Conservation (phyloP, 2,888 invertebrate genomes). For the Criorhina ranunculi region DNA sequence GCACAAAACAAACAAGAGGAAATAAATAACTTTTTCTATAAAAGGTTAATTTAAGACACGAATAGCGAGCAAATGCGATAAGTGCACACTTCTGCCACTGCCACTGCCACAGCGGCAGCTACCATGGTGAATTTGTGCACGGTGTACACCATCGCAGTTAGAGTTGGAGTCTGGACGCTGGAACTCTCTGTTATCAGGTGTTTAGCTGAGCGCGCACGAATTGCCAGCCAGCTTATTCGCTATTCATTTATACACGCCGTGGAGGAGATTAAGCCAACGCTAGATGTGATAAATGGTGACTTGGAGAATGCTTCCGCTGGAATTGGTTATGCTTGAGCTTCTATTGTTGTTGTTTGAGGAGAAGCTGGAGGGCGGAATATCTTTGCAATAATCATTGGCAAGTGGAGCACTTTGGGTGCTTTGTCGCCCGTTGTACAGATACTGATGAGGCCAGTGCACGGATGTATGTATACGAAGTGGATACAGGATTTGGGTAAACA, state of each 20-base stretch:
- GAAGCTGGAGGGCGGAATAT: conserved; percentile 69
- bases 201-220: conserved; percentile 76
- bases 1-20: conserved; percentile 27
- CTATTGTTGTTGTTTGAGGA: conserved; percentile 61
- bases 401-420: conserved; percentile 74
- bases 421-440: conserved; percentile 62
- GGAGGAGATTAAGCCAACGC: conserved; percentile 74
- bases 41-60: conserved; percentile 78
- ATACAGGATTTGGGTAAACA: conserved; percentile 46
- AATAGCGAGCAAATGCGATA: conserved; percentile 77
- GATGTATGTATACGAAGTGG: conserved; percentile 32
- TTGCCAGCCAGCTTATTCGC: conserved; percentile 77
- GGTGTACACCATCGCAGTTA: conserved; percentile 35
- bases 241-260: conserved; percentile 77
- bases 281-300: conserved; percentile 76
- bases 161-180: conserved; percentile 44
- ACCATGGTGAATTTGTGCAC: too few relatives aligned
- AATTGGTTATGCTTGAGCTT: conserved; percentile 72
- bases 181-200: conserved; percentile 76
- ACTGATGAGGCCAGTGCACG: conserved; percentile 51
- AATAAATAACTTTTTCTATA: conserved; percentile 76
- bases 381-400: conserved; percentile 74
- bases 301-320: conserved; percentile 76
- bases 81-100: conserved; percentile 73
- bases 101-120: conserved; percentile 31